phyloP scores from a whole-genome alignment of 2,888 invertebrate species.

The Coronaproctus castanopsis region DNA sequence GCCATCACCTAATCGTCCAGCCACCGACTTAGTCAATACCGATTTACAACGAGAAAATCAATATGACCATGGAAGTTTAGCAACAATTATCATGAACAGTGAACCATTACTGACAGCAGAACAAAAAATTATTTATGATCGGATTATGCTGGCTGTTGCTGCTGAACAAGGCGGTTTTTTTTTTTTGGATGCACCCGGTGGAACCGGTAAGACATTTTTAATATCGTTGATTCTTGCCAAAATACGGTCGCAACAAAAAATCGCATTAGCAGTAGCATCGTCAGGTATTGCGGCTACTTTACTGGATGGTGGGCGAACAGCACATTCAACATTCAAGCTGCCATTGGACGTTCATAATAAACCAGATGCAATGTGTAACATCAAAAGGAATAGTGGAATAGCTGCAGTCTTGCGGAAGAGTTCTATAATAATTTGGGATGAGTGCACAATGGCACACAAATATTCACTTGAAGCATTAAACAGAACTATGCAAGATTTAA shows the following conservation, averaged over 20 bases:
- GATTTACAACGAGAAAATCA: conserved; percentile 17
- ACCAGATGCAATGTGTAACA: conserved; percentile 18
- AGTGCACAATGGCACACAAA: conserved; percentile 20
- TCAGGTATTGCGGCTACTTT: conserved; percentile 27
- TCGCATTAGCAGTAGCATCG: conserved; percentile 26
- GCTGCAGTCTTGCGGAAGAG: conserved; percentile 21
- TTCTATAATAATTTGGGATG: conserved; percentile 18
- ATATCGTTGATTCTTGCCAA: conserved; percentile 1
- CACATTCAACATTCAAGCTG: conserved; percentile 26
- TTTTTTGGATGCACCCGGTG: conserved; percentile 5
- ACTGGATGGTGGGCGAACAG: conserved; percentile 25
- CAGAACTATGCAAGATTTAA: conserved; percentile 14
- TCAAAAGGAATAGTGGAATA: conserved; percentile 19
- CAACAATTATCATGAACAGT: conserved; percentile 18
- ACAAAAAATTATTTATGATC: conserved; percentile 13
- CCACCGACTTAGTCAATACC: conserved; percentile 14
- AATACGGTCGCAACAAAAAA: conserved; percentile 18
- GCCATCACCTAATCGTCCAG: conserved; percentile 1
- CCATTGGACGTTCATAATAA: conserved; percentile 23
- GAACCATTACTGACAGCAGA: conserved; percentile 15
- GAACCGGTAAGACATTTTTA: conserved; percentile 6
- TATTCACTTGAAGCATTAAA: conserved; percentile 20
- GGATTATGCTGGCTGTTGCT: conserved; percentile 13
- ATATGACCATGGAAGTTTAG: conserved; percentile 1
- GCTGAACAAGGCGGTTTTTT: conserved; percentile 8